Evolutionary conservation across 2,113 vertebrate species (phyloP), one percentile per base, ranked within the genome.

Genomic region (Heloderma charlesbogerti): DNA sequence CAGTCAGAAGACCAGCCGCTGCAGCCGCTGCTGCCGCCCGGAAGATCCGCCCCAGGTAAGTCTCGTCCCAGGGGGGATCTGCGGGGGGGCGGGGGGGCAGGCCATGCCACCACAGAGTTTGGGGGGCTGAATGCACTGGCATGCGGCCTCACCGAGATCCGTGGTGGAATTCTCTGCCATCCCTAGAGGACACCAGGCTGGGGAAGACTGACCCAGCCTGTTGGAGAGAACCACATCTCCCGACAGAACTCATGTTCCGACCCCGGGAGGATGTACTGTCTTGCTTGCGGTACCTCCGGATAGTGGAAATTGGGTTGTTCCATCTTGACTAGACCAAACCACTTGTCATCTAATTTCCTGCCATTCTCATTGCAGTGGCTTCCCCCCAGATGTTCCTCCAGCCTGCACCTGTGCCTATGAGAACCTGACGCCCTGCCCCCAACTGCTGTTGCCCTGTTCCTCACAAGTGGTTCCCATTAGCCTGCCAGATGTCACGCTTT

Each of bases 281-380:
- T 31, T 51, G 31, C 29, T 43, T 67, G 37, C 4, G 15, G 51
- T 57, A 27, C 10, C 10, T 40, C 45, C 75, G 45, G 40, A 87
- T 75, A 34, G 34, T 57, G n/a, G 51, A 31, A 22, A 60, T 29
- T 25, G 27, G n/a, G 48, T 2, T 54, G 16, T 18, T 57, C 69
- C 2, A 22, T 22, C 2, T 71, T 54, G 69, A 72, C 67, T 45
- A 72, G 67, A 67, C 66, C 29, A 69, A 40, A 48, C 8, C 29
- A 6, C 67, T 72, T 86, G 84, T 7, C n/a, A 29, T 87, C 71
- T 77, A 20, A 87, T 87, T 87, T 87, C 86, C 69, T 75, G n/a
- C 45, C 85, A 10, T 71, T 57, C 43, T 74, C 6, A 20, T 86
- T 69, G 27, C 69, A 74, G 34, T 6, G 13, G 67, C 84, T 72